A percentile compares a stretch with the other conserved stretches of the same genome.
Conservation (phyloP, 1,140 invertebrate genomes). For the Danaus melanippus region DNA sequence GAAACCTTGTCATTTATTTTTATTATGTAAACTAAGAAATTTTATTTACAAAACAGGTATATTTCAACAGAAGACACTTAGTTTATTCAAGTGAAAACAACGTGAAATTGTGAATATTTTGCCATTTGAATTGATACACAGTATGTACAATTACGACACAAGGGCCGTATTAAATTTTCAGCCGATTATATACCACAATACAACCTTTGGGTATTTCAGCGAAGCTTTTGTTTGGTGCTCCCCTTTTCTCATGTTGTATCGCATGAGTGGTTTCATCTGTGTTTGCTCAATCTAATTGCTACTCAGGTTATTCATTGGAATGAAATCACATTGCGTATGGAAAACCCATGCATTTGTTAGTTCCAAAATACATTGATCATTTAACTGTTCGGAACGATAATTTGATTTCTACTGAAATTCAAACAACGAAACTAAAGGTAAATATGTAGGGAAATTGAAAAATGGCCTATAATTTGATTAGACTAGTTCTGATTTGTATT, state of each 20-base stretch:
- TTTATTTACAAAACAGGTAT: no score
- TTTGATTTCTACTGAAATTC: conserved; percentile 3
- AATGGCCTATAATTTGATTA: no score
- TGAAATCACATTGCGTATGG: conserved; percentile 39
- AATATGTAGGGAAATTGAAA: no score
- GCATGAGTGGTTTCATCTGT: conserved; percentile 43
- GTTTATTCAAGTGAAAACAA: no score
- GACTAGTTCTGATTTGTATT: no score
- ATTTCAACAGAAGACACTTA: no score
- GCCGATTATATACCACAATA: conserved; percentile 24
- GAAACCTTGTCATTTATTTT: no score
- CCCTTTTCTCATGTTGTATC: conserved; percentile 54
- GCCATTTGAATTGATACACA: background rate
- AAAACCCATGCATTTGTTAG: conserved; percentile 1
- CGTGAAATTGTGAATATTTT: no score
- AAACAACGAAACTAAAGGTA: conserved; percentile 5
- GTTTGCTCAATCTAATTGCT: conserved; percentile 66
- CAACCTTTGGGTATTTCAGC: conserved; percentile 20
- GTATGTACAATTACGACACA: conserved; percentile 15
- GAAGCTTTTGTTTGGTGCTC: conserved; percentile 39
- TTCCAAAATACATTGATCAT: no score
- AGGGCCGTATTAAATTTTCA: conserved; percentile 22
- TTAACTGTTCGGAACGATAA: conserved; percentile 6
- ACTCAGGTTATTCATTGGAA: conserved; percentile 58
- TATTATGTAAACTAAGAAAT: no score